Evolutionary conservation across 2,888 invertebrate genomes (phyloP).

Genomic region (Meloe dianella): DNA sequence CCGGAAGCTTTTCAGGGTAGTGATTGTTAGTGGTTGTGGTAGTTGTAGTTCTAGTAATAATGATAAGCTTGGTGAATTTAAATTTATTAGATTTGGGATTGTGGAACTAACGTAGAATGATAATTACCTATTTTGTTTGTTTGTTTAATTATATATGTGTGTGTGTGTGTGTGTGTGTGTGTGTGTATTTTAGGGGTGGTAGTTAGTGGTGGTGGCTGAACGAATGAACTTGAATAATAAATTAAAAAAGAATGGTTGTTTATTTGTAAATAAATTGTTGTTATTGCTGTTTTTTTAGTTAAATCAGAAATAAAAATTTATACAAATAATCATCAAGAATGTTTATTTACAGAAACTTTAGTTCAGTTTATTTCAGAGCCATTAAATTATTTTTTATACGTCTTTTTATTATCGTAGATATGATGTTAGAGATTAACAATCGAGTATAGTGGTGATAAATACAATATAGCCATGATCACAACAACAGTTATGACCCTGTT

Average conservation of each 20-base stretch:
- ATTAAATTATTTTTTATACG: not conserved
- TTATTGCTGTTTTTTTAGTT: not conserved
- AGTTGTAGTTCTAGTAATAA: not conserved
- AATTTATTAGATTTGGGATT: constrained; percentile 13
- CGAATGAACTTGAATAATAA: constrained; percentile 11
- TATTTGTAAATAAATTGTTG: not conserved
- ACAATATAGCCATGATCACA: not conserved
- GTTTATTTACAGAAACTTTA: constrained; percentile 1
- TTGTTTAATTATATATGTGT: not conserved
- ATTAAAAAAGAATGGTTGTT: not conserved
- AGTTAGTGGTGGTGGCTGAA: not conserved
- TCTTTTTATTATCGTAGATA: constrained; percentile 1
- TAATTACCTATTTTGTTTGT: constrained; percentile 11
- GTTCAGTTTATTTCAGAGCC: not conserved
- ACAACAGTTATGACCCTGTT: not conserved
- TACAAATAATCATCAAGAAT: not conserved
- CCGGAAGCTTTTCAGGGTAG: constrained; percentile 7
- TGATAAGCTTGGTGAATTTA: constrained; percentile 13
- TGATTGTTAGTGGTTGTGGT: not conserved
- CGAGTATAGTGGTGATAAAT: constrained; percentile 5
- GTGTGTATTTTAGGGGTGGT: not conserved
- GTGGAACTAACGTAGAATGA: constrained; percentile 8
- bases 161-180: not conserved
- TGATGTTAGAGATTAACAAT: constrained; percentile 6
- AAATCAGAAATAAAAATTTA: not conserved